Evolutionary conservation across 2,888 invertebrate genomes (phyloP), one percentile per base, ranked within the genome.

Genomic region (Cerceris ruficornis): DNA sequence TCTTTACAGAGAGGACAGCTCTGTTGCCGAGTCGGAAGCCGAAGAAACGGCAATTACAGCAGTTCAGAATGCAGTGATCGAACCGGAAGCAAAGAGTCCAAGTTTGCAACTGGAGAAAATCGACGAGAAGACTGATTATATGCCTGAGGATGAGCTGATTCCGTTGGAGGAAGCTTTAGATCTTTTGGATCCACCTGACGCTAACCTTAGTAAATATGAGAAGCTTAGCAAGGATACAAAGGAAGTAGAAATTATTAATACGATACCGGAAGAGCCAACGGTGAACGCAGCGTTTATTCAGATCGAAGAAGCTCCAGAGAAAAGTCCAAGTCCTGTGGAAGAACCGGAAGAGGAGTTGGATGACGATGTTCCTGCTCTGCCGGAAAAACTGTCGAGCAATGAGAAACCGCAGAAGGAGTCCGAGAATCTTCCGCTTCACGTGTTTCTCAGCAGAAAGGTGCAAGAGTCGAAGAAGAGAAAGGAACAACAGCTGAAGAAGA

Each of bases 301-400:
- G 13, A 49, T 50, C 6, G 64, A 67, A 1, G 78, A 86, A 7
- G 8, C 41, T 0, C 50, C 52, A 7, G 68, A 54, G 0, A 75
- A 77, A 14, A n/a, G 39, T 43, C 17, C 64, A 5, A 62, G 50
- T 0, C 49, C 49, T 6, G 73, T 73, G 9, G 85, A 88, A 0
- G 83, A 81, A 14, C 84, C 85, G 9, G 86, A 88, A 2, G 88
- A 90, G 15, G 86, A 87, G 0, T 79, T 60, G 0, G 86, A 86
- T 6, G 86, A 87, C 4, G 90, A 87, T 41, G 90, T 93, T 39
- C 92, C 92, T 62, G 91, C 92, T 0, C 84, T 93, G 28, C 91
- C 93, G 0, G 93, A 93, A 73, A 93, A 93, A 75, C 67, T 92
- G 0, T 86, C 89, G 0, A 87, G 87, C 61, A 92, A 92, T 15